Evolutionary conservation across 1,140 invertebrate genomes (phyloP).

Genomic region (Camponotus pennsylvanicus): DNA sequence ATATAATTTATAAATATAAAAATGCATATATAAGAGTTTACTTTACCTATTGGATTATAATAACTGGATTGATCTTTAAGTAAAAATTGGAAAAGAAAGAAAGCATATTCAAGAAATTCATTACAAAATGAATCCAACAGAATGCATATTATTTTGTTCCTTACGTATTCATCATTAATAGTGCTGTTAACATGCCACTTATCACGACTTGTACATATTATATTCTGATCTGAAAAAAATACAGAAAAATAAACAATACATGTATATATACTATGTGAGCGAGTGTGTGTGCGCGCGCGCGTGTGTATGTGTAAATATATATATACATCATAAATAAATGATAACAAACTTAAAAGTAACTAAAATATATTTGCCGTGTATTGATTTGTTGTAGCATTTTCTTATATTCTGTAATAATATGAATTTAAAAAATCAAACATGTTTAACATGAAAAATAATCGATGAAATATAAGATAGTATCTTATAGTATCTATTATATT

Average conservation of each 20-base stretch:
- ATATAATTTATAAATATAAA: neutral
- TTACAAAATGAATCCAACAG: slow-evolving; percentile 72
- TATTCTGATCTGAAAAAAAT: slow-evolving; percentile 63
- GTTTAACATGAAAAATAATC: slow-evolving; percentile 14
- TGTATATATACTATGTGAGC: too few relatives aligned
- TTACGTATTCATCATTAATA: slow-evolving; percentile 53
- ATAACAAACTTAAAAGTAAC: neutral
- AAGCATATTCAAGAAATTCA: slow-evolving; percentile 65
- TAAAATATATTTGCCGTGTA: neutral
- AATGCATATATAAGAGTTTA: neutral
- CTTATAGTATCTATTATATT: neutral
- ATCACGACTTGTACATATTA: slow-evolving; percentile 63
- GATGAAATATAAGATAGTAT: too few relatives aligned
- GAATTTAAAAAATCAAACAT: neutral
- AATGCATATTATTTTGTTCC: slow-evolving; percentile 60
- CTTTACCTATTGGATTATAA: slow-evolving; percentile 76
- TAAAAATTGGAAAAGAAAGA: slow-evolving; percentile 73
- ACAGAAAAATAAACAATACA: neutral
- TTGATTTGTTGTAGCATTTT: neutral
- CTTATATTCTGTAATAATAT: neutral
- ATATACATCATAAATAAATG: neutral
- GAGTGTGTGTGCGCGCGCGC: too few relatives aligned
- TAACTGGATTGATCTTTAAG: slow-evolving; percentile 71
- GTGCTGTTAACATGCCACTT: slow-evolving; percentile 64
- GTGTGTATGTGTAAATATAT: too few relatives aligned